These are phyloP conservation scores for Catharus ustulatus DNA, from an alignment of 2,797 vertebrate species.

Conservation along the genomic window DNA sequence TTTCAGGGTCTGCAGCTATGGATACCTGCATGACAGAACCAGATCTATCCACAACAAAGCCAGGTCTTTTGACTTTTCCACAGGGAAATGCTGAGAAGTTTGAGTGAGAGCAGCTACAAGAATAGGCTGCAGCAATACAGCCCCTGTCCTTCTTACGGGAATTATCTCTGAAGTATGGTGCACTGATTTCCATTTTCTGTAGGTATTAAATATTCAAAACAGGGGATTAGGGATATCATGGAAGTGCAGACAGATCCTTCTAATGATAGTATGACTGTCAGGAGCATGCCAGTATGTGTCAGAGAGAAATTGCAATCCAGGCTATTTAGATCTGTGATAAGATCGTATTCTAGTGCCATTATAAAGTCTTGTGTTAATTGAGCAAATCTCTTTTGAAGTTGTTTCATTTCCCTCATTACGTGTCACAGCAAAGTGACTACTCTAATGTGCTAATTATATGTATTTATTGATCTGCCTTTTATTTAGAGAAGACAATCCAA, in stretches of 20 bases:
- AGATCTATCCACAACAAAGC: not conserved
- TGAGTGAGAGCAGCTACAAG: not conserved
- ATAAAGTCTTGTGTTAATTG: constrained; percentile 49
- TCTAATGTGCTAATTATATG: constrained; percentile 59
- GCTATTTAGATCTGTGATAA: constrained; percentile 28
- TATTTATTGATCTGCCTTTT: constrained; percentile 57
- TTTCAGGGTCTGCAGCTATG: not conserved
- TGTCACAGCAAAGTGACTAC: constrained; percentile 18
- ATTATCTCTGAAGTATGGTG: not conserved
- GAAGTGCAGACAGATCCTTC: constrained; percentile 23
- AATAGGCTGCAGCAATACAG: not conserved
- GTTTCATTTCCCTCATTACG: not conserved
- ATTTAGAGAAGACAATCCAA: constrained; percentile 45
- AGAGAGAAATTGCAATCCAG: not conserved
- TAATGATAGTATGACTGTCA: not conserved
- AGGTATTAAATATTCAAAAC: constrained; percentile 33
- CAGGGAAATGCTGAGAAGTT: not conserved
- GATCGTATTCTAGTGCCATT: not conserved
- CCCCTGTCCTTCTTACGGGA: not conserved
- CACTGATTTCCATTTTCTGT: not conserved
- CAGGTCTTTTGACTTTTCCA: not conserved
- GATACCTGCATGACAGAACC: not conserved
- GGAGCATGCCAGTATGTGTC: not conserved
- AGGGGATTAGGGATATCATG: constrained; percentile 11
- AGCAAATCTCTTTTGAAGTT: constrained; percentile 38